Evolutionary conservation across 1,140 invertebrate genomes (phyloP).

Genomic region (Schlechtendalia chinensis): DNA sequence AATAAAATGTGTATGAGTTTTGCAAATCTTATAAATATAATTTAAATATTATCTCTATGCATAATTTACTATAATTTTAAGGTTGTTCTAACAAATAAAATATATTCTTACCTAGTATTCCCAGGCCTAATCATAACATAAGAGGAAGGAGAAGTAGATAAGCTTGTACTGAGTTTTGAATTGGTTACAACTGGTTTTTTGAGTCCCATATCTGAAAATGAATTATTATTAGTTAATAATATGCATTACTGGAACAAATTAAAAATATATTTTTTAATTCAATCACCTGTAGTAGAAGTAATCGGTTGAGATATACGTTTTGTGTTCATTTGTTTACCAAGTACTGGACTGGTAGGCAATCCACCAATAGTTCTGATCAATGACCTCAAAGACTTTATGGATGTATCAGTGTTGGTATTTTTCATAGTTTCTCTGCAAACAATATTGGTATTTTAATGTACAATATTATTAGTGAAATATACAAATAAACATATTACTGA

Average conservation of each 20-base stretch:
- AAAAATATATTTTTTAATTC: constrained; percentile 52
- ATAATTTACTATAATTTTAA: neutral
- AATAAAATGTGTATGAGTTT: neutral
- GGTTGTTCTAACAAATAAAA: neutral
- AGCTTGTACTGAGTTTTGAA: constrained; percentile 33
- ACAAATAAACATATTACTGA: constrained; percentile 62
- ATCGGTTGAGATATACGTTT: constrained; percentile 55
- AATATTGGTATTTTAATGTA: constrained; percentile 50
- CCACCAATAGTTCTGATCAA: constrained; percentile 77
- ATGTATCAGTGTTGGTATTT: constrained; percentile 51
- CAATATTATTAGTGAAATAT: constrained; percentile 42
- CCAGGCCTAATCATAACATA: constrained; percentile 27
- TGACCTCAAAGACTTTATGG: constrained; percentile 69
- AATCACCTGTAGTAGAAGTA: constrained; percentile 56
- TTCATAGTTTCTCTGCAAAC: constrained; percentile 60
- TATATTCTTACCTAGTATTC: constrained; percentile 25
- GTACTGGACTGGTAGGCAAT: constrained; percentile 68
- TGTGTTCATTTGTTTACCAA: constrained; percentile 63
- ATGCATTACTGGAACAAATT: too few relatives aligned
- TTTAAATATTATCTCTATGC: neutral
- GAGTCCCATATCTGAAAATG: constrained; percentile 35
- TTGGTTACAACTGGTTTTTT: constrained; percentile 38
- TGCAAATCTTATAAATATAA: neutral
- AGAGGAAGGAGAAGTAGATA: constrained; percentile 43
- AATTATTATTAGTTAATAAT: neutral